Percentiles rank a stretch among this genome's conserved stretches.
These are phyloP conservation scores for Bugulina stolonifera DNA, from an alignment of 2,888 invertebrate species.

Conservation along the genomic window DNA sequence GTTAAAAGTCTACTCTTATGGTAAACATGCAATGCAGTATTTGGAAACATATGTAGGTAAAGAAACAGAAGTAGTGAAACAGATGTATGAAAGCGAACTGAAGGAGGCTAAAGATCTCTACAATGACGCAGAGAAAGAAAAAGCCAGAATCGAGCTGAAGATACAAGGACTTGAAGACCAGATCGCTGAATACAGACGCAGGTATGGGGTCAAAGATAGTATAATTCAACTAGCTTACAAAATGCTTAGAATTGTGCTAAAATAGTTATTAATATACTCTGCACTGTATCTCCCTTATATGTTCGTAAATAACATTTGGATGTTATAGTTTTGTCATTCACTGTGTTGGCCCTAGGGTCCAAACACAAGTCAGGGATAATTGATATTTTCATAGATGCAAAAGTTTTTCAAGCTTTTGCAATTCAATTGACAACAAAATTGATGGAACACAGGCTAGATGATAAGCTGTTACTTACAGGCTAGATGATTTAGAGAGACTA, in stretches of 20 bases:
- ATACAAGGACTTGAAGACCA: conserved; percentile 54
- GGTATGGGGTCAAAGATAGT: conserved; percentile 36
- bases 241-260: too few species aligned
- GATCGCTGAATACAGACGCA: conserved; percentile 44
- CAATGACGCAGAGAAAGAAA: conserved; percentile 55
- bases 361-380: too few species aligned
- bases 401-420: too few species aligned
- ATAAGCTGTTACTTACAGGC: too few species aligned
- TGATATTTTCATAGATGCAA: neutral
- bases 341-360: too few species aligned
- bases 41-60: conserved; percentile 33
- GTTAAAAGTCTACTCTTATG: too few species aligned
- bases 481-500: conserved; percentile 29
- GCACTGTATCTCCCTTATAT: too few species aligned
- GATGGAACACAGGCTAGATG: too few species aligned
- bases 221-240: too few species aligned
- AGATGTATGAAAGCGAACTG: conserved; percentile 55
- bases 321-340: neutral
- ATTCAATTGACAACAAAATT: too few species aligned
- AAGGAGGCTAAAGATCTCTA: conserved; percentile 55
- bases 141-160: conserved; percentile 55
- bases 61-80: conserved; percentile 49
- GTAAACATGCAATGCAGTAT: neutral
- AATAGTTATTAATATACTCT: too few species aligned
- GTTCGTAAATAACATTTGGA: neutral